These are phyloP conservation scores for Erythrocercus mccallii DNA, from an alignment of 2,113 vertebrate genomes.

Conservation along the genomic window DNA sequence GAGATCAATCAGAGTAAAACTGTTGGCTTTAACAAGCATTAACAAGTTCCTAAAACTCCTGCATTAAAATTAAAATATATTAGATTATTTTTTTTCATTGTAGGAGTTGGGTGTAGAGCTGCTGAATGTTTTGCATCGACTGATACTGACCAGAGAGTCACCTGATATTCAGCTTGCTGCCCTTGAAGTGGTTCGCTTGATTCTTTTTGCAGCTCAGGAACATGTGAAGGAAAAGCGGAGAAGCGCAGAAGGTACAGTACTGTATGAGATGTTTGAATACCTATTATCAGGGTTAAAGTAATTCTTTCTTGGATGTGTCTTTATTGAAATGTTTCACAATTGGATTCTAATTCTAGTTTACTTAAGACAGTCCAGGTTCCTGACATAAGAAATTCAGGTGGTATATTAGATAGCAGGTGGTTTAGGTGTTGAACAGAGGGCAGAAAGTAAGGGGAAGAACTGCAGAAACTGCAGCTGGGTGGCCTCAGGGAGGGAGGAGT, in stretches of 20 bases:
- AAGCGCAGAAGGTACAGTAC: slow-evolving; percentile 85
- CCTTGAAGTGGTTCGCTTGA: slow-evolving; percentile 82
- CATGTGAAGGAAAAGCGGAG: slow-evolving; percentile 89
- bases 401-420: neutral
- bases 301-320: neutral
- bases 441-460: neutral
- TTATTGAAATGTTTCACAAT: neutral
- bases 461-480: neutral
- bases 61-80: neutral
- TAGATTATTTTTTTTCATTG: slow-evolving; percentile 10
- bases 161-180: slow-evolving; percentile 82
- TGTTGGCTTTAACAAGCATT: neutral
- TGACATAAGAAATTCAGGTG: neutral
- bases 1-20: neutral
- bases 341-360: neutral
- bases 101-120: slow-evolving; percentile 90
- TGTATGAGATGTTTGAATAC: neutral
- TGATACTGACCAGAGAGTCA: slow-evolving; percentile 89
- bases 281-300: neutral
- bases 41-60: neutral
- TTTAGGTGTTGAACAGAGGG: neutral
- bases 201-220: slow-evolving; percentile 88
- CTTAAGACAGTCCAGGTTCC: neutral
- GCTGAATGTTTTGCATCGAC: slow-evolving; percentile 87
- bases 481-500: neutral